These are phyloP conservation scores for Takifugu bimaculatus DNA, from an alignment of 2,113 vertebrate genomes.

Conservation along the genomic window DNA sequence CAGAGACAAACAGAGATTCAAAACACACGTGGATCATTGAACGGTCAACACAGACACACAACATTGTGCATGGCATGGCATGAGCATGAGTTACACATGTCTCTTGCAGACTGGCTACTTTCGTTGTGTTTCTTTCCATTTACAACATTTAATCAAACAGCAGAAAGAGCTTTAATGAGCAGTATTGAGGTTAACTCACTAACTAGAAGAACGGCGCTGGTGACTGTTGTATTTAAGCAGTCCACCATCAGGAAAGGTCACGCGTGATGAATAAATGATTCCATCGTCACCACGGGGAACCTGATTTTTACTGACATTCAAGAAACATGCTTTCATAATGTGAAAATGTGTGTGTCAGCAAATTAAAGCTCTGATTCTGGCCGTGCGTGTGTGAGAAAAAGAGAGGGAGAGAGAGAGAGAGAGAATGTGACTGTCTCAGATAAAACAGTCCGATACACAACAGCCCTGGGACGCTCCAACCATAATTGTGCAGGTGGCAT, in stretches of 20 bases:
- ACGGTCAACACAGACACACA: conserved; percentile 39
- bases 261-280: conserved; percentile 75
- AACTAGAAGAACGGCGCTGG: too few relatives aligned
- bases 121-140: conserved; percentile 25
- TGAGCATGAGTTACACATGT: conserved; percentile 74
- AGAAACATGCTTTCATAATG: conserved; percentile 49
- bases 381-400: conserved; percentile 13
- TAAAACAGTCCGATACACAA: conserved; percentile 61
- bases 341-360: conserved; percentile 61
- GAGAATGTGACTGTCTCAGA: conserved; percentile 27
- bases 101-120: conserved; percentile 55
- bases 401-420: conserved; percentile 6
- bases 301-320: conserved; percentile 68
- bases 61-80: conserved; percentile 39
- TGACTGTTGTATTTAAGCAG: too few relatives aligned
- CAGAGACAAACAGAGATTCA: conserved; percentile 46
- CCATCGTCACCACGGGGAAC: conserved; percentile 57
- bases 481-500: conserved; percentile 76
- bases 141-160: conserved; percentile 14
- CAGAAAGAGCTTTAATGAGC: conserved; percentile 31
- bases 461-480: conserved; percentile 51
- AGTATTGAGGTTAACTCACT: conserved; percentile 14
- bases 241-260: conserved; percentile 34
- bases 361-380: conserved; percentile 42
- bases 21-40: conserved; percentile 57